A percentile compares a stretch with the other conserved stretches of the same genome.
Evolutionary conservation across 1,140 invertebrate genomes (phyloP).

Genomic region (Mylabris phalerata): DNA sequence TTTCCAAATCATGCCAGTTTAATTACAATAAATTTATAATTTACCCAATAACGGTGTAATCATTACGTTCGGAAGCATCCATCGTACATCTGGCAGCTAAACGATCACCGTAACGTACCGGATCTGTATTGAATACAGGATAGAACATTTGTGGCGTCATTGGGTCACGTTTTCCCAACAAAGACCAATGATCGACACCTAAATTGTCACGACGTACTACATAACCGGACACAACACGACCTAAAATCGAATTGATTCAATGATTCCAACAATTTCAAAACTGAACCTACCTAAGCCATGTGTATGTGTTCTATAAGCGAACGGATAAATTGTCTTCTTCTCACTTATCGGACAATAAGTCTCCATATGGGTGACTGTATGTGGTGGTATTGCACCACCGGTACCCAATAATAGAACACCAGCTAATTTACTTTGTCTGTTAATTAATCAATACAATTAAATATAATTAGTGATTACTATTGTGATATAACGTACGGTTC

Average conservation of each 20-base stretch:
- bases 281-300: slow-evolving; percentile 67
- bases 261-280: not conserved
- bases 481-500: slow-evolving; percentile 51
- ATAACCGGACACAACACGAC: slow-evolving; percentile 82
- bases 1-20: not conserved
- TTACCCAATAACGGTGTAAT: slow-evolving; percentile 71
- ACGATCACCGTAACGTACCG: slow-evolving; percentile 60
- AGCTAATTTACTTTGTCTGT: slow-evolving; percentile 58
- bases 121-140: slow-evolving; percentile 59
- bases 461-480: not conserved
- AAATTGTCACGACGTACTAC: slow-evolving; percentile 54
- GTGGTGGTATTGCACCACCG: slow-evolving; percentile 65
- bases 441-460: not conserved
- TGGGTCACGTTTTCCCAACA: slow-evolving; percentile 88
- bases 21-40: slow-evolving; percentile 29
- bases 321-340: slow-evolving; percentile 81
- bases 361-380: slow-evolving; percentile 77
- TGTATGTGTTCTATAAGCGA: slow-evolving; percentile 93
- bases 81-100: slow-evolving; percentile 84
- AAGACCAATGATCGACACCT: slow-evolving; percentile 63
- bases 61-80: slow-evolving; percentile 58
- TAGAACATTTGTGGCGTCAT: slow-evolving; percentile 96
- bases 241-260: slow-evolving; percentile 39
- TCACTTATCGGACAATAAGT: slow-evolving; percentile 74
- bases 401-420: slow-evolving; percentile 84